Evolutionary conservation across 2,888 invertebrate genomes (phyloP), one percentile per base, ranked within the genome.

Genomic region (Melanophora roralis): DNA sequence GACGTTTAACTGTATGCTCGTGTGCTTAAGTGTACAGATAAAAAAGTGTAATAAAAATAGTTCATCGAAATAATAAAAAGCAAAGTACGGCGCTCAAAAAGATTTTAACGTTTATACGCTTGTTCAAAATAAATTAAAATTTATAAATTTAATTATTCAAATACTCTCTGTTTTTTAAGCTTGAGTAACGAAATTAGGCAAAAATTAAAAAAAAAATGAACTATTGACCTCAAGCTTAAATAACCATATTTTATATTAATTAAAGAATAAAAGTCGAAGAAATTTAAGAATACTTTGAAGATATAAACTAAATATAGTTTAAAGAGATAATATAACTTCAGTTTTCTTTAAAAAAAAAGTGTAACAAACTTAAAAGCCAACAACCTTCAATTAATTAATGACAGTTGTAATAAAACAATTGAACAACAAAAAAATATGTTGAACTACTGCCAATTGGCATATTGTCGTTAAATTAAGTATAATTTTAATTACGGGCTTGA

Each of bases 1-100:
- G 65, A 74, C 71, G 27, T 65, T 71, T 23, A 74, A 75, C 59
- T 47, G 65, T 47, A 32, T 38, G 40, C 27, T 47, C 32, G 69
- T 27, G 9, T 45, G 23, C 7, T 4, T n/a, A 8, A 16, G 53
- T 27, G 6, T 27, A 27, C 27, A 60, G 12, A 67, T 12, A 32
- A 45, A 27, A 2, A 9, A 36, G 21, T 23, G 11, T 16, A 7
- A 8, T 5, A 8, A 32, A 49, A 55, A 23, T 21, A 64, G 43
- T n/a, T n/a, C n/a, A n/a, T 14, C 7, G 40, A 49, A 21, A 59
- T 21, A 21, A 21, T 34, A 51, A 65, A 32, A 62, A 49, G 14
- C 3, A 49, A 8, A 11, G 43, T 59, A n/a, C 45, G 68, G 49
- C 19, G 34, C 19, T 45, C 47, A 47, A 43, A 9, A 53, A 27